These are phyloP conservation scores for Helostoma temminkii DNA, from an alignment of 2,797 vertebrate species.

Conservation along the genomic window DNA sequence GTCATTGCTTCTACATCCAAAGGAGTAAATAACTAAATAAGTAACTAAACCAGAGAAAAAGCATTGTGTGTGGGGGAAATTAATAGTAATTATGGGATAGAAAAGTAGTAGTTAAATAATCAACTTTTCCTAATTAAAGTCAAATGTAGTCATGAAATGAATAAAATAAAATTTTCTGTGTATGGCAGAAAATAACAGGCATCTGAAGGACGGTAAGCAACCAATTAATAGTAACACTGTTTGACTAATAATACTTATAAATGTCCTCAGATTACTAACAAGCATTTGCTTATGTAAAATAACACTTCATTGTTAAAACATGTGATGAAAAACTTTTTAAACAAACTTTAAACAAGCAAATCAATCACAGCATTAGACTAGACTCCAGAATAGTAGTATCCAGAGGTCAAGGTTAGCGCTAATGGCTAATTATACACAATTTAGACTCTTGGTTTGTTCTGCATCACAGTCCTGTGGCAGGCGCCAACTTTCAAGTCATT, in stretches of 20 bases:
- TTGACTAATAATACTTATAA: neutral
- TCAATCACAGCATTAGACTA: neutral
- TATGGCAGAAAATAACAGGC: neutral
- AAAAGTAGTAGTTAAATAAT: neutral
- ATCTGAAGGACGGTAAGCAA: no score
- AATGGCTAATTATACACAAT: neutral
- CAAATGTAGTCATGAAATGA: no score
- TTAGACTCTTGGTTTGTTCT: constrained; percentile 8
- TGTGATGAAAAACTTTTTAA: neutral
- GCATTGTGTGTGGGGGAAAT: neutral
- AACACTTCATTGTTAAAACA: neutral
- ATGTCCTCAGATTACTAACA: neutral
- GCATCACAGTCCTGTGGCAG: neutral
- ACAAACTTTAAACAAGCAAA: neutral
- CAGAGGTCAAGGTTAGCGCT: constrained; percentile 1
- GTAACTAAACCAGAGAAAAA: no score
- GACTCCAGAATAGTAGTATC: neutral
- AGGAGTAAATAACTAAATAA: no score
- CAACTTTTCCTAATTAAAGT: neutral
- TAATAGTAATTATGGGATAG: no score
- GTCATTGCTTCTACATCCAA: no score
- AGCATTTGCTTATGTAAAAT: neutral
- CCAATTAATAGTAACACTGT: neutral
- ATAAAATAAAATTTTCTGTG: neutral
- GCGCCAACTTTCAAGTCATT: neutral